A percentile compares a stretch with the other conserved stretches of the same genome.
Conservation (phyloP, 2,888 invertebrate species). For the Morpho achilles region DNA sequence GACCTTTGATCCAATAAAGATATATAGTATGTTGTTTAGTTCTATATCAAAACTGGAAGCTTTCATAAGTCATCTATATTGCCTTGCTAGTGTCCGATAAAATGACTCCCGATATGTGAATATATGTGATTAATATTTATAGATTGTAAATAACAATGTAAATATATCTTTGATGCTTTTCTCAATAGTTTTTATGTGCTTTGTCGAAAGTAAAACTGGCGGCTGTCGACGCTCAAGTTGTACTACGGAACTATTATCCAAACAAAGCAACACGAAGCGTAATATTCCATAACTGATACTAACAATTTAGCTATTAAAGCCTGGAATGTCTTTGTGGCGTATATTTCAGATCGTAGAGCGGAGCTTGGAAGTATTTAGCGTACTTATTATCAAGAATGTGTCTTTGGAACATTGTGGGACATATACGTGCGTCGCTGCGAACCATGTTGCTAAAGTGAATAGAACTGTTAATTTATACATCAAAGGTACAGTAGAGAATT, state of each 20-base stretch:
- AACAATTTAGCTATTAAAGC: conserved; percentile 18
- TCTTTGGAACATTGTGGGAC: conserved; percentile 84
- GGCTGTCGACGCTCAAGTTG: too few relatives aligned
- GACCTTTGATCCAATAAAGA: too few relatives aligned
- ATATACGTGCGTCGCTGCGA: conserved; percentile 86
- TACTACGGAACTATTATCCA: not conserved
- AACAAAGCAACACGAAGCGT: conserved; percentile 3
- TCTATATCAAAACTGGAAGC: too few relatives aligned
- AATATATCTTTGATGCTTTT: not conserved
- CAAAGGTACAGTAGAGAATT: conserved; percentile 75
- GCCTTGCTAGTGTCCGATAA: too few relatives aligned
- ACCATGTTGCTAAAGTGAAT: conserved; percentile 85
- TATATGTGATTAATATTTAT: too few relatives aligned
- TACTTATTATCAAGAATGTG: conserved; percentile 86
- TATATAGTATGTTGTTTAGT: too few relatives aligned
- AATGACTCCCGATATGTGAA: too few relatives aligned
- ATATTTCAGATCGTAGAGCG: conserved; percentile 79
- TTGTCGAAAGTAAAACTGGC: too few relatives aligned
- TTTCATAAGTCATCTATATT: too few relatives aligned
- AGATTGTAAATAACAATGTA: too few relatives aligned
- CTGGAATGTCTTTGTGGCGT: conserved; percentile 20
- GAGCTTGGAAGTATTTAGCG: conserved; percentile 84
- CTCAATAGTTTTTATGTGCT: not conserved
- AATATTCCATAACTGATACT: conserved; percentile 10
- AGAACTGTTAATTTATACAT: conserved; percentile 85